Percentiles rank a stretch among this genome's conserved stretches.
phyloP scores from a whole-genome alignment of 2,797 vertebrate genomes.

The Melanotaenia nigrans region DNA sequence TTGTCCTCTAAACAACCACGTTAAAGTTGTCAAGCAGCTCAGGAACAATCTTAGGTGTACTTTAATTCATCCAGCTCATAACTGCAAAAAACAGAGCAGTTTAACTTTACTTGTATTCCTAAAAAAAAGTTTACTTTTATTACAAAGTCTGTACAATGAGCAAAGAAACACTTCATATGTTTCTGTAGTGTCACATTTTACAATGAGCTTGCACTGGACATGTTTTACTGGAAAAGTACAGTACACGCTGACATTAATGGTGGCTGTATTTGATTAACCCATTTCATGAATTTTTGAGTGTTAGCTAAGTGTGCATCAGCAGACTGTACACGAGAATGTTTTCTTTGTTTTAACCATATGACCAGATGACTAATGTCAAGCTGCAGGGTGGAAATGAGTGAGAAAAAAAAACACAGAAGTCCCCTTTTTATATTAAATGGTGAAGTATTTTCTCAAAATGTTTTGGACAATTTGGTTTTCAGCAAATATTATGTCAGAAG shows the following conservation, averaged over 20 bases:
- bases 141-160: neutral
- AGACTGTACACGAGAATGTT: neutral
- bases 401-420: neutral
- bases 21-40: no score
- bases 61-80: neutral
- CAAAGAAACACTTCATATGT: neutral
- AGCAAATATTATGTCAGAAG: no score
- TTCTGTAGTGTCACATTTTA: neutral
- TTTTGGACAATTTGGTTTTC: no score
- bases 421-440: no score
- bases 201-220: neutral
- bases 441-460: no score
- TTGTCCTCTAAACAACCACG: neutral
- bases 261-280: neutral
- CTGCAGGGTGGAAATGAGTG: neutral
- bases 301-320: neutral
- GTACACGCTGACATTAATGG: neutral
- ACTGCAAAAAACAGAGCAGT: neutral
- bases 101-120: neutral
- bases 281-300: neutral
- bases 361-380: neutral
- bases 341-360: neutral
- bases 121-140: neutral
- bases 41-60: no score
- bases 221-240: neutral